A percentile compares a stretch with the other conserved stretches of the same genome.
Evolutionary conservation across 2,797 vertebrate genomes (phyloP).

Genomic region (Onychomys torridus): DNA sequence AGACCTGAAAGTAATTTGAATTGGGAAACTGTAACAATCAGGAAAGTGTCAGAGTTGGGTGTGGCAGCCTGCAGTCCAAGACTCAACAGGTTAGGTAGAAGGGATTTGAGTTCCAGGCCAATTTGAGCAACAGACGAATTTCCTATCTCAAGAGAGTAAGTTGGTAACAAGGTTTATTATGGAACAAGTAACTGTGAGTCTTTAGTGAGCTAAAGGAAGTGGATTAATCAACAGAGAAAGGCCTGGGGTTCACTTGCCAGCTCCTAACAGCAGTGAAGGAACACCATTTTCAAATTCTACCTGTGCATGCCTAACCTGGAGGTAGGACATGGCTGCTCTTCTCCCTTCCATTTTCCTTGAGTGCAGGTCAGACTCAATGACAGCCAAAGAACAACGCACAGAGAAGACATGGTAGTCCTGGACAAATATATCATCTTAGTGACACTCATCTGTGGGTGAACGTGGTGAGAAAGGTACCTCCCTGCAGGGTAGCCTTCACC

Average conservation of each 20-base stretch:
- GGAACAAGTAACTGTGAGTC: neutral
- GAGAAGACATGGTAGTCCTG: neutral
- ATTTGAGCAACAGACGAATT: neutral
- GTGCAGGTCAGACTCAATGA: neutral
- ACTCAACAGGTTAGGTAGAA: neutral
- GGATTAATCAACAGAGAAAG: neutral
- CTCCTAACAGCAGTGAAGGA: neutral
- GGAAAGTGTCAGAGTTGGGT: neutral
- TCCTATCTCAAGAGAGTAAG: neutral
- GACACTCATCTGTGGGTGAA: too few relatives aligned
- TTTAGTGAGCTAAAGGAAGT: neutral
- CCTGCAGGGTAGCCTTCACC: neutral
- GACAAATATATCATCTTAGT: neutral
- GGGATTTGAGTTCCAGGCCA: neutral
- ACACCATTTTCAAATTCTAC: neutral
- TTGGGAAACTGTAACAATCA: neutral
- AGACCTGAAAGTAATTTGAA: too few relatives aligned
- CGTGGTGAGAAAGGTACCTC: neutral
- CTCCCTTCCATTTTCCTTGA: neutral
- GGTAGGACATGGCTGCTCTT: neutral
- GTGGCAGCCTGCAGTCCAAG: neutral
- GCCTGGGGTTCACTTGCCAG: neutral
- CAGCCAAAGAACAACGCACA: neutral
- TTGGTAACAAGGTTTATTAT: neutral
- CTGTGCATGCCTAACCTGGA: neutral